A percentile compares a stretch with the other conserved stretches of the same genome.
These are phyloP conservation scores for Caenorhabditis latens DNA, from an alignment of 1,140 invertebrate genomes.

Conservation along the genomic window DNA sequence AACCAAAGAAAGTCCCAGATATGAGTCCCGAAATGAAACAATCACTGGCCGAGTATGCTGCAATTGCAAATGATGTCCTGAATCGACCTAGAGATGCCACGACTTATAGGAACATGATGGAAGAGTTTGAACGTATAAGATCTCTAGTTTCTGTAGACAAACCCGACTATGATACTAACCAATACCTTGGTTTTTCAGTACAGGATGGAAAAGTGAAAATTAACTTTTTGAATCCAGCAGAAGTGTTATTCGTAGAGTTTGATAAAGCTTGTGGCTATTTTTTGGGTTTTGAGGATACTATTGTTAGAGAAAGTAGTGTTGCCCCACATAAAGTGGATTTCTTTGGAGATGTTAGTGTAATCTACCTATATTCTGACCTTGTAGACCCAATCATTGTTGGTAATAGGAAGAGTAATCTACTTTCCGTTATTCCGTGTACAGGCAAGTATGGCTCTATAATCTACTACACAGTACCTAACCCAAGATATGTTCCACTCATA, in stretches of 20 bases:
- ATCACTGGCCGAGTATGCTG: no score
- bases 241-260: background rate
- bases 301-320: background rate
- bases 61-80: background rate
- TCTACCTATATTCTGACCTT: conserved; percentile 12
- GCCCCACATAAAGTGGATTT: background rate
- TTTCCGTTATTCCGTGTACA: background rate
- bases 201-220: background rate
- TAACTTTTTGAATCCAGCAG: background rate
- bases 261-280: background rate
- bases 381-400: background rate
- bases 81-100: background rate
- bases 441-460: background rate
- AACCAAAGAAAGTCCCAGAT: no score
- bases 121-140: background rate
- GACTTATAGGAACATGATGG: background rate
- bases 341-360: background rate
- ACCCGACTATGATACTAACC: background rate
- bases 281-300: background rate
- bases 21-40: no score
- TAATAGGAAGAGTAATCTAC: background rate
- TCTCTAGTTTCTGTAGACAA: background rate
- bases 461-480: background rate
- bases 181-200: background rate
- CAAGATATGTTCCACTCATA: background rate